phyloP scores from a whole-genome alignment of 1,140 invertebrate genomes.

The Kradibia gibbosae region DNA sequence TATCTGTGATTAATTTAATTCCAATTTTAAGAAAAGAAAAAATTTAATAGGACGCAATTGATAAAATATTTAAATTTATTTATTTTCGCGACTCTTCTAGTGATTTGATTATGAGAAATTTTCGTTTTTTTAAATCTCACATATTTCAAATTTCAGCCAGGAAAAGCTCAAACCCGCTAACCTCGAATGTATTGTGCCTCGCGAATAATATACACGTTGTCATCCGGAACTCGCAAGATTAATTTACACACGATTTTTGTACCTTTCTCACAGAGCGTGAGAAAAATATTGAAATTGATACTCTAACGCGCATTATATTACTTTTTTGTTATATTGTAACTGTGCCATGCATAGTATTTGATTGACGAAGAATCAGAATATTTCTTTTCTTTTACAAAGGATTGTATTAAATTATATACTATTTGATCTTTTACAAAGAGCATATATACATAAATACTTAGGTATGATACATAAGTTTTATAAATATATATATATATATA shows the following conservation, averaged over 20 bases:
- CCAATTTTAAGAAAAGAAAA: too few relatives aligned
- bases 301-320: neutral
- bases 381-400: neutral
- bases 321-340: neutral
- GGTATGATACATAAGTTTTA: too few relatives aligned
- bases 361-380: neutral
- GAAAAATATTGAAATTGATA: slow-evolving; percentile 34
- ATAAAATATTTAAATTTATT: too few relatives aligned
- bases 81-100: too few relatives aligned
- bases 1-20: too few relatives aligned
- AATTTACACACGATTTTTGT: neutral
- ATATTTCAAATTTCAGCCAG: neutral
- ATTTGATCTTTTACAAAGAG: neutral
- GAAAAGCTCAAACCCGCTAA: neutral
- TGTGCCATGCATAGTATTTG: neutral
- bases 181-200: neutral
- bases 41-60: too few relatives aligned
- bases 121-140: too few relatives aligned
- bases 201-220: neutral
- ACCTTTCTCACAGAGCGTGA: neutral
- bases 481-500: slow-evolving; percentile 1
- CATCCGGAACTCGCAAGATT: neutral
- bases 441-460: too few relatives aligned
- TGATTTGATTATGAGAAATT: too few relatives aligned
- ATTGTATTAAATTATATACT: slow-evolving; percentile 33